Conservation (phyloP, 64 coral and sea anemone species). For the Catalaphyllia jardinei region DNA sequence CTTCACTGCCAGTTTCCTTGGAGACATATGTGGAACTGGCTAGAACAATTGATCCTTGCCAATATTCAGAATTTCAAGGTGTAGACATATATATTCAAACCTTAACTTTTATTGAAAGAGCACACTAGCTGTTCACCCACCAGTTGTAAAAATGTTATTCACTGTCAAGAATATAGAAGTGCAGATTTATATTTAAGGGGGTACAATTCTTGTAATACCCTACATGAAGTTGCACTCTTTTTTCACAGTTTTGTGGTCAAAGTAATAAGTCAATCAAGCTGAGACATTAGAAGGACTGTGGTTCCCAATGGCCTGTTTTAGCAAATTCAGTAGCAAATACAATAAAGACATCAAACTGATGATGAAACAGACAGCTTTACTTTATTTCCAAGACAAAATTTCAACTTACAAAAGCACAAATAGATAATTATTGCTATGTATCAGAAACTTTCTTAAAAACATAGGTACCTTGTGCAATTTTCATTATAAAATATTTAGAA, state of each 20-base stretch:
- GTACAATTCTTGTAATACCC: neutral
- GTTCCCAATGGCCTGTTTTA: no score
- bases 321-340: neutral
- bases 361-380: neutral
- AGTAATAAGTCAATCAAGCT: no score
- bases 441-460: neutral
- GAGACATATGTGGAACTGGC: constrained; percentile 1
- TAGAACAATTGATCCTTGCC: constrained; percentile 30
- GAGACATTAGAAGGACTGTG: no score
- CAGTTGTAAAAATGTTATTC: neutral
- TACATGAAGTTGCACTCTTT: no score
- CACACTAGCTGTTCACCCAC: neutral
- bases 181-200: neutral
- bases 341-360: neutral
- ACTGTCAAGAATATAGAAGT: neutral
- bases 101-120: constrained; percentile 26
- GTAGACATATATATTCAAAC: constrained; percentile 40
- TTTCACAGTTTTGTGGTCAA: no score
- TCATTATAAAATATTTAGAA: neutral
- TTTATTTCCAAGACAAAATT: neutral
- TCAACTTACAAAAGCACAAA: neutral
- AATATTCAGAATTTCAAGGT: constrained; percentile 41
- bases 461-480: neutral
- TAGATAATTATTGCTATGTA: neutral
- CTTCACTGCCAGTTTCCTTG: neutral